Evolutionary conservation across 2,113 vertebrate species (phyloP), one percentile per base, ranked within the genome.

Genomic region (Mirounga angustirostris): DNA sequence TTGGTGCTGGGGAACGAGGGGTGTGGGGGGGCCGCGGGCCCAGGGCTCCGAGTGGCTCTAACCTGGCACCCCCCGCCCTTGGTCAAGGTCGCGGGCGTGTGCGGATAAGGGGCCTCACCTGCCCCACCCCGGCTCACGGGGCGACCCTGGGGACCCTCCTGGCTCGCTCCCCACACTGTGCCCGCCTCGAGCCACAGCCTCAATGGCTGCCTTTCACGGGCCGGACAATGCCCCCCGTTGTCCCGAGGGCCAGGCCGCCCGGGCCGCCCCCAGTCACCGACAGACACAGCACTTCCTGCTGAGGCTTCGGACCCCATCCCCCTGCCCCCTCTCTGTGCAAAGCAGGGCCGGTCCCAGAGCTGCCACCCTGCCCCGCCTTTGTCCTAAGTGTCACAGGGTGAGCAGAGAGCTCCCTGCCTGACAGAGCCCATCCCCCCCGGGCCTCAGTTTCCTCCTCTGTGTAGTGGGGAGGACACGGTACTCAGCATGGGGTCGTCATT

Each of bases 221-320:
- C 40, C 2, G 8, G 85, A 98, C 98, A 98, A 96, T 97, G 96
- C 50, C 43, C 52, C 5, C 19, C 18, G 91, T 95, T 98, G 97
- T 97, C 82, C 82, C 54, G 22, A 80, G 80, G 50, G 1, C 54
- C 94, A 19, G 81, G 78, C 90, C 40, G 7, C 78, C 50, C 46
- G 19, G 74, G 92, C 78, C 9, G 9, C 67, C 59, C 56, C 89
- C 89, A 21, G 79, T 76, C 91, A 14, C 78, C 14, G n/a, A 71
- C 73, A 80, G 86, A 85, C 73, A 69, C 71, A 0, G 52, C 4
- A 5, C 82, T 94, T 85, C 78, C 71, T 91, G 82, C 73, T 0
- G 0, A 1, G 24, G 65, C 58, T 24, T 6, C 0, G 4, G 30
- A 19, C 52, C 59, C 26, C 19, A 8, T 7, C 22, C 4, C 21